A percentile compares a stretch with the other conserved stretches of the same genome.
Evolutionary conservation across 2,888 invertebrate species (phyloP).

Genomic region (Ochropleura leucogaster): DNA sequence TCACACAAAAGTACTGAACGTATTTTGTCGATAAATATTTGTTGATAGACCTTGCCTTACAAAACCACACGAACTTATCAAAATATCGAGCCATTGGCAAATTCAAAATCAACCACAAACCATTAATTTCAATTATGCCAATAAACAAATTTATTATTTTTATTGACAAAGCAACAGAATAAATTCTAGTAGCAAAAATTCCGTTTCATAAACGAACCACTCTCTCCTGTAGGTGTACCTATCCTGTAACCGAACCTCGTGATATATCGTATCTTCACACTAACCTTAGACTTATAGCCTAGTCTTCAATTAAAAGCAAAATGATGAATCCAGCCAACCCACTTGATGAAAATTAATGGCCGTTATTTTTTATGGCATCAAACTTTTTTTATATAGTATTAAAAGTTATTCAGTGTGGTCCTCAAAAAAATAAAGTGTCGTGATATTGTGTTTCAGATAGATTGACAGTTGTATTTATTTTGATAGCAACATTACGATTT

Average conservation of each 20-base stretch:
- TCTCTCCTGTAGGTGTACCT: slow-evolving; percentile 66
- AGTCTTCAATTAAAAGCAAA: slow-evolving; percentile 57
- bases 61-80: background rate
- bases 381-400: slow-evolving; percentile 14
- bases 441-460: slow-evolving; percentile 46
- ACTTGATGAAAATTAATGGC: slow-evolving; percentile 63
- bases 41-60: background rate
- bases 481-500: slow-evolving; percentile 44
- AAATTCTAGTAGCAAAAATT: background rate
- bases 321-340: slow-evolving; percentile 51
- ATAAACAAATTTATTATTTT: background rate
- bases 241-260: slow-evolving; percentile 73
- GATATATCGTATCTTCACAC: slow-evolving; percentile 72
- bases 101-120: background rate
- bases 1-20: too few relatives aligned
- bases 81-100: background rate
- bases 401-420: slow-evolving; percentile 46
- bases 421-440: slow-evolving; percentile 35
- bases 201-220: slow-evolving; percentile 22
- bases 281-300: slow-evolving; percentile 31
- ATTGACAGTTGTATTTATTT: slow-evolving; percentile 47
- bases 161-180: background rate
- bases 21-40: too few relatives aligned
- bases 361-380: slow-evolving; percentile 28
- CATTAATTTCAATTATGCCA: background rate